Percentiles rank a stretch among this genome's conserved stretches.
Conservation (phyloP, 2,797 vertebrate species). For the Chelon labrosus region DNA sequence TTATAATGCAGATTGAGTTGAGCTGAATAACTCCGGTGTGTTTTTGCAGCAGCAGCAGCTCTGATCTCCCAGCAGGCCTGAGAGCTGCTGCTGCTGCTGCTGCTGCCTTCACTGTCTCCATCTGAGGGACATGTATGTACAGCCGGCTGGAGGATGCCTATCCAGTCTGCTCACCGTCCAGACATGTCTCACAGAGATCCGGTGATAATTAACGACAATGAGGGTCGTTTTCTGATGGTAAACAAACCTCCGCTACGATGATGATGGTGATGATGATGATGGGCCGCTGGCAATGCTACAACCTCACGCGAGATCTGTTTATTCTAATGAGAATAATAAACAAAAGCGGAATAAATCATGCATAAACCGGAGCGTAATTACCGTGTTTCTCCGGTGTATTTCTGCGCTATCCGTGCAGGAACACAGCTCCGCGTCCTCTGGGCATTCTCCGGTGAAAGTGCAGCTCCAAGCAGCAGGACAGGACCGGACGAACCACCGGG, state of each 20-base stretch:
- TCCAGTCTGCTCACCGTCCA: not conserved
- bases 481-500: conserved; percentile 29
- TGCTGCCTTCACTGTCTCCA: conserved; percentile 13
- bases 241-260: conserved; percentile 26
- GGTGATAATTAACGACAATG: not conserved
- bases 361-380: not conserved
- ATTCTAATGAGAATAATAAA: conserved; percentile 36
- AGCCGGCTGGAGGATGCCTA: conserved; percentile 8
- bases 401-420: conserved; percentile 63
- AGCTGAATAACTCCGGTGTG: not conserved
- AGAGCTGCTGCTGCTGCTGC: conserved; percentile 16
- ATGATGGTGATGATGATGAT: not conserved
- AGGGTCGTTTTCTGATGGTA: not conserved
- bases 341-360: not conserved
- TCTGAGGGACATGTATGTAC: not conserved
- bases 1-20: not conserved
- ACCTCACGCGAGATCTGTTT: conserved; percentile 21
- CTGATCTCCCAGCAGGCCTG: not conserved
- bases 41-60: not conserved
- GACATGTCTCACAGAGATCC: not conserved
- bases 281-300: not conserved
- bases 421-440: conserved; percentile 44
- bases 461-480: conserved; percentile 23
- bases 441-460: conserved; percentile 67
- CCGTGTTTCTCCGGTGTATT: conserved; percentile 57